Conservation (phyloP, 2,888 invertebrate genomes). For the Junonia oenone region DNA sequence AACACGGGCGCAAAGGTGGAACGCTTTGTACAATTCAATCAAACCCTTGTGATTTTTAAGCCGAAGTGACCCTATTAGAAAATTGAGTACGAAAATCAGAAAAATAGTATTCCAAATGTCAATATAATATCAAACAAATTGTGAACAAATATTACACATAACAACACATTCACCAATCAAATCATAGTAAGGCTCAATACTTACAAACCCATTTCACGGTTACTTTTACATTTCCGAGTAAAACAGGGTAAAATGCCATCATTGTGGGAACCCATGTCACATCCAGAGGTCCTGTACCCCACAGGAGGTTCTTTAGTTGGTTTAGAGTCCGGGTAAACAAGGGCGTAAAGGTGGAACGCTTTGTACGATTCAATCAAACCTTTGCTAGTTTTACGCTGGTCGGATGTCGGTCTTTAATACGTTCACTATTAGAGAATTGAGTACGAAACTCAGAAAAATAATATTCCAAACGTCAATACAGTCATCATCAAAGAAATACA, state of each 20-base stretch:
- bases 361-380: constrained; percentile 44
- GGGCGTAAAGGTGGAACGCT: constrained; percentile 38
- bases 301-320: constrained; percentile 37
- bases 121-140: no score
- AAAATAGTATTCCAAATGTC: no score
- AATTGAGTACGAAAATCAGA: no score
- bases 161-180: no score
- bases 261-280: constrained; percentile 6
- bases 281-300: constrained; percentile 21
- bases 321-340: constrained; percentile 43
- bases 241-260: background rate
- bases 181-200: no score
- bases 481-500: no score
- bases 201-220: background rate
- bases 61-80: no score
- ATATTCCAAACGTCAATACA: no score
- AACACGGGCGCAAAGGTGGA: constrained; percentile 40
- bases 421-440: no score
- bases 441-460: no score
- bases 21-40: constrained; percentile 46
- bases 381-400: constrained; percentile 26
- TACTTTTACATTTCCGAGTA: background rate
- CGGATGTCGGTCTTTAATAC: no score
- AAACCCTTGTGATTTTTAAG: constrained; percentile 31
- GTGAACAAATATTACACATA: no score